Evolutionary conservation across 2,113 vertebrate genomes (phyloP).

Genomic region (Opisthocomus hoazin): DNA sequence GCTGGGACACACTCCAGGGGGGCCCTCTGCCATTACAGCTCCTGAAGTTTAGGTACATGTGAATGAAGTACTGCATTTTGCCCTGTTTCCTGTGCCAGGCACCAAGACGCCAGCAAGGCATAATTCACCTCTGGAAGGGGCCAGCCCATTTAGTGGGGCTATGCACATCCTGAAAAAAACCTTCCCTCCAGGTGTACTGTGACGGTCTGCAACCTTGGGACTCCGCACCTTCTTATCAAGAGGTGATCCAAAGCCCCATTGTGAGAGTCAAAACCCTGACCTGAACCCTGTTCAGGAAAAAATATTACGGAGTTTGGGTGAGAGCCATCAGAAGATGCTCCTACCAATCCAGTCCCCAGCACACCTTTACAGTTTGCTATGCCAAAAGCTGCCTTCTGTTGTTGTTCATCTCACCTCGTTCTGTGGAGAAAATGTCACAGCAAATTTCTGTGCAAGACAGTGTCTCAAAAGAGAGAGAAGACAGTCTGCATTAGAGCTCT

Average conservation of each 20-base stretch:
- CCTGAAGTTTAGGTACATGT: neutral
- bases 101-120: neutral
- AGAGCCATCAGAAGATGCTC: neutral
- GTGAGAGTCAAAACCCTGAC: neutral
- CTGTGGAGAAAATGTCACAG: neutral
- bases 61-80: neutral
- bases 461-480: neutral
- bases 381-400: neutral
- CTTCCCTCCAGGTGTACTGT: neutral
- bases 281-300: neutral
- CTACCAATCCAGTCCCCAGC: neutral
- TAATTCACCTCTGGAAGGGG: neutral
- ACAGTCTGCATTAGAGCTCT: neutral
- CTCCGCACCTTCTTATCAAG: neutral
- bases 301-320: neutral
- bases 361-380: neutral
- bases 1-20: rapidly evolving
- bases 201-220: neutral
- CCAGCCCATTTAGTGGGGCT: neutral
- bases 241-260: neutral
- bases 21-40: neutral
- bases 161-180: neutral
- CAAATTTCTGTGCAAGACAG: neutral
- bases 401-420: neutral
- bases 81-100: neutral